phyloP scores from a whole-genome alignment of 2,888 invertebrate species.

The Odontocerum albicorne region DNA sequence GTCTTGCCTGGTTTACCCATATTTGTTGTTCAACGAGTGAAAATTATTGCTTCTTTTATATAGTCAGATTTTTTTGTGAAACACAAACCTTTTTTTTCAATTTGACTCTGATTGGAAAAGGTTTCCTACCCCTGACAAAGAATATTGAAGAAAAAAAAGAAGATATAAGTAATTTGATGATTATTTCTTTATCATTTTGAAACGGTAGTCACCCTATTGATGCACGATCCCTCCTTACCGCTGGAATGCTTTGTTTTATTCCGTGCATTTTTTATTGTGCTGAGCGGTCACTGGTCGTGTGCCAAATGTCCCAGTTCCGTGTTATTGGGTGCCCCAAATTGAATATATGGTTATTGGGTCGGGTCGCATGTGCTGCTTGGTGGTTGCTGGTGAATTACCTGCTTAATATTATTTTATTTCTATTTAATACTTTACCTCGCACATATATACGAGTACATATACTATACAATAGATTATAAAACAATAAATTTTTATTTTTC shows the following conservation, averaged over 20 bases:
- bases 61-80: too few relatives aligned
- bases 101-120: too few relatives aligned
- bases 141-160: too few relatives aligned
- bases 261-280: conserved; percentile 14
- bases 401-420: not conserved
- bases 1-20: too few relatives aligned
- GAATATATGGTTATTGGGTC: conserved; percentile 15
- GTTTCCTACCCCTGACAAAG: too few relatives aligned
- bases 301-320: conserved; percentile 34
- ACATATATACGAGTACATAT: not conserved
- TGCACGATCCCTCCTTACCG: conserved; percentile 16
- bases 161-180: too few relatives aligned
- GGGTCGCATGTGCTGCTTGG: conserved; percentile 13
- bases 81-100: too few relatives aligned
- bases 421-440: not conserved
- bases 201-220: not conserved
- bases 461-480: not conserved
- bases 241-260: conserved; percentile 23
- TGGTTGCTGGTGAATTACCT: conserved; percentile 13
- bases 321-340: conserved; percentile 7
- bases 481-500: too few relatives aligned
- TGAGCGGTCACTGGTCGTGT: conserved; percentile 26
- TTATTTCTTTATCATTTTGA: too few relatives aligned
- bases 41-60: too few relatives aligned
- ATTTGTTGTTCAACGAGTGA: too few relatives aligned